These are phyloP conservation scores for Ditylenchus weischeri DNA, from an alignment of 2,888 invertebrate species.

Conservation along the genomic window DNA sequence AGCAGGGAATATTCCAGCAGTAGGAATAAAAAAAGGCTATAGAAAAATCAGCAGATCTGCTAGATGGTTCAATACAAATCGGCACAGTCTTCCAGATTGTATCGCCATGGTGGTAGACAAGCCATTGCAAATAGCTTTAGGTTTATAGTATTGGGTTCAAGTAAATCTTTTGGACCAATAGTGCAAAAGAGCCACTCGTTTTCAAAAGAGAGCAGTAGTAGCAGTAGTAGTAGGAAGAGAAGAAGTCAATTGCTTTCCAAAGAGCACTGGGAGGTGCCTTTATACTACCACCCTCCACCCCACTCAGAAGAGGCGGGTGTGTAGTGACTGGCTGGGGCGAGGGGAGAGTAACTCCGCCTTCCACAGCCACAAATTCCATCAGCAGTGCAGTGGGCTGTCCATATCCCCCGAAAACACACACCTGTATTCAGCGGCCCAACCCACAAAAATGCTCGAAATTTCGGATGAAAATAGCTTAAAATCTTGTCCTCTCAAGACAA, in stretches of 20 bases:
- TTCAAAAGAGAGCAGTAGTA: background rate
- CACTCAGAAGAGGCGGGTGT: background rate
- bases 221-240: too few relatives aligned
- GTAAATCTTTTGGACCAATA: background rate
- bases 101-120: constrained; percentile 24
- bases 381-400: too few relatives aligned
- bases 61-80: constrained; percentile 16
- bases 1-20: background rate
- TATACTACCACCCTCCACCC: background rate
- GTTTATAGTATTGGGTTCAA: background rate
- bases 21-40: background rate
- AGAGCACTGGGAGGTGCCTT: constrained; percentile 6
- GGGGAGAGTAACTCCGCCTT: constrained; percentile 1
- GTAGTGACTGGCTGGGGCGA: background rate
- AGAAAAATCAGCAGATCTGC: background rate
- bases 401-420: too few relatives aligned
- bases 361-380: too few relatives aligned
- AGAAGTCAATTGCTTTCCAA: background rate
- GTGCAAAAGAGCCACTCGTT: constrained; percentile 12
- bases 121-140: background rate
- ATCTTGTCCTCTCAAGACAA: too few relatives aligned
- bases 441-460: too few relatives aligned
- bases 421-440: too few relatives aligned
- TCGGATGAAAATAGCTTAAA: too few relatives aligned
- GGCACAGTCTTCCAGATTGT: constrained; percentile 16